Evolutionary conservation across 2,888 invertebrate species (phyloP), one percentile per base, ranked within the genome.

Genomic region (Synanthedon vespiformis): DNA sequence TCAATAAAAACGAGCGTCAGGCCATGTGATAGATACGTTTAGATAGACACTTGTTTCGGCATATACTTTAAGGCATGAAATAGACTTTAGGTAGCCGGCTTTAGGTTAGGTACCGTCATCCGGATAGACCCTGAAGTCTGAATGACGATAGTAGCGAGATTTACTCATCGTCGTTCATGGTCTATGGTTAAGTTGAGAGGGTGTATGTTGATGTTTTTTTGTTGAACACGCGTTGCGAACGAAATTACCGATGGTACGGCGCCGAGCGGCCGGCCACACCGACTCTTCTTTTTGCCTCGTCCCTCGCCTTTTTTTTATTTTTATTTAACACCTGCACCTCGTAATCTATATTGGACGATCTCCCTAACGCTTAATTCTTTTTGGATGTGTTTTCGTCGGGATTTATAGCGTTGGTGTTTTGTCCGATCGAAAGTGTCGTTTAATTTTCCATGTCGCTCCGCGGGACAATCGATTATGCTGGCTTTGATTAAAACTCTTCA

Each of bases 321-420:
- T 86, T 84, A 82, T 86, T 86, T 87, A 87, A 87, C 86, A 87
- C 86, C 86, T 86, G 86, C 86, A 77, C 77, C 74, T 78, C 65
- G 81, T 81, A 86, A 87, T 87, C 86, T 82, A 83, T 83, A 77
- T 80, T 78, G 80, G 77, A 80, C 81, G 81, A 87, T 86, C 86
- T 83, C 72, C 77, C 76, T 77, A 84, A 81, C 85, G 86, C 83
- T 86, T 85, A 85, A 85, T 82, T 84, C 84, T 86, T 87, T 87
- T 85, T 85, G 74, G 80, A 63, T 70, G 64, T 72, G 72, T 79
- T 80, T 74, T 76, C 64, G 68, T 76, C 73, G 70, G 73, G 65
- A 62, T 85, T 85, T 85, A 85, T 82, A 70, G 75, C 72, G 69
- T 70, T 69, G 71, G 64, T 70, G 75, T 79, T 81, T 79, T 78